Base-by-base conservation (phyloP, 2,888 invertebrate genomes). In the Octodonta nipae region DNA sequence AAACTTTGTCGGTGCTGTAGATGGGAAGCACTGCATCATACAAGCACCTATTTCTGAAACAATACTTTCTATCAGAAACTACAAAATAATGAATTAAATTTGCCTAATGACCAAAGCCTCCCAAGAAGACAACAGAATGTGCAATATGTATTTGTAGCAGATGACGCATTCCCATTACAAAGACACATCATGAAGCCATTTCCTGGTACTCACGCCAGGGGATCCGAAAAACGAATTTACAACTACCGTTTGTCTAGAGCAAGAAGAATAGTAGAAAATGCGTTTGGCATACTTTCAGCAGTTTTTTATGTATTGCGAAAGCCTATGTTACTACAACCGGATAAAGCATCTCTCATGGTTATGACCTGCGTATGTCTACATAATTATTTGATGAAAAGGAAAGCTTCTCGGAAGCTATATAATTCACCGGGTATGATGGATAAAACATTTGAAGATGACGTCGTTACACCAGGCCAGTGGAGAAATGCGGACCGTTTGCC, bases 321-420 rank as follows among this genome's bases (percentile, higher is more conserved):
- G 20, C 40, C 41, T 12, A 34, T 42, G 31, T n/a, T 38, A 17
- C 16, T 41, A 16, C 16, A 42, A 36, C 38, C 42, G 16, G 37
- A 38, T 27, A 38, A 35, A 13, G 41, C 34, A 15, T 12, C 20
- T 12, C 15, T 16, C 13, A 25, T 39, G 10, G 28, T 27, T 11
- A 34, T 42, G 36, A 13, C 39, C 11, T 17, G 11, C 25, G 32
- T 26, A 7, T 31, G 7, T 15, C 31, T 40, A 14, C 41, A 41
- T 27, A 41, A 36, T 28, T 38, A 36, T 39, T 39, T 40, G 32
- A 32, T 36, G 15, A 40, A 24, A 39, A 39, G 32, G 27, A 28
- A 34, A 27, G 32, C 28, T 13, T 35, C 34, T n/a, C 16, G 22
- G 32, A 20, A 36, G 17, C 24, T 30, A n/a, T n/a, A n/a, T n/a